phyloP scores from a whole-genome alignment of 2,888 invertebrate species.

The Harpagoxenus sublaevis region DNA sequence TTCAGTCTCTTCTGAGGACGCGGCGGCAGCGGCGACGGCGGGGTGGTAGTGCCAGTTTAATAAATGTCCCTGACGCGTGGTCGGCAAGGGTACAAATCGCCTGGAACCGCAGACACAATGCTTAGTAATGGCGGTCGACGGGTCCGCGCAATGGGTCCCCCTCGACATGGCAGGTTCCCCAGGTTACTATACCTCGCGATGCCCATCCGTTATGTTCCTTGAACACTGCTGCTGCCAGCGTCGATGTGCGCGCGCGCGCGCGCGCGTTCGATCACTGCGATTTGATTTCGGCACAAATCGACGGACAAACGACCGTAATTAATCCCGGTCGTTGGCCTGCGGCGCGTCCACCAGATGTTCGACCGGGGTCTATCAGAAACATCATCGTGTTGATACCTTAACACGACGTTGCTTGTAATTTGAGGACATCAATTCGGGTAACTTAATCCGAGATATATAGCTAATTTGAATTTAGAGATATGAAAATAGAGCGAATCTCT shows the following conservation, averaged over 20 bases:
- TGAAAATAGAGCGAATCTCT: not conserved
- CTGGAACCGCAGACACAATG: conserved; percentile 84
- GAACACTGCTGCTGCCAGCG: conserved; percentile 51
- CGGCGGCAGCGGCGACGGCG: conserved; percentile 27
- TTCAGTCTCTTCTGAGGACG: conserved; percentile 24
- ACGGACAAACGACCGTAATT: conserved; percentile 84
- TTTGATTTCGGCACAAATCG: conserved; percentile 80
- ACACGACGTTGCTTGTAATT: conserved; percentile 32
- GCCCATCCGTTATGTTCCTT: conserved; percentile 82
- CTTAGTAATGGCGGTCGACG: conserved; percentile 84
- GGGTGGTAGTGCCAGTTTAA: conserved; percentile 75
- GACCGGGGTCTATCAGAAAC: conserved; percentile 60
- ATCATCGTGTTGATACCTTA: conserved; percentile 52
- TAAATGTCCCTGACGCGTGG: conserved; percentile 82
- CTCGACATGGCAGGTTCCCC: conserved; percentile 65
- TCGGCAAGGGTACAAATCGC: conserved; percentile 83
- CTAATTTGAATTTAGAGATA: conserved; percentile 10
- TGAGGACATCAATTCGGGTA: conserved; percentile 24
- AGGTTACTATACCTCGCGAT: conserved; percentile 66
- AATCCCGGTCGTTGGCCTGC: conserved; percentile 73
- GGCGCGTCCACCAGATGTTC: conserved; percentile 59
- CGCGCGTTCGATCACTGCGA: conserved; percentile 74
- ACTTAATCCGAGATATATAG: conserved; percentile 14
- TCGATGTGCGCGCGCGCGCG: conserved; percentile 37
- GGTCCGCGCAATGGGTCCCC: conserved; percentile 71